Conservation (phyloP, 2,113 vertebrate species). For the Alethe castanea region DNA sequence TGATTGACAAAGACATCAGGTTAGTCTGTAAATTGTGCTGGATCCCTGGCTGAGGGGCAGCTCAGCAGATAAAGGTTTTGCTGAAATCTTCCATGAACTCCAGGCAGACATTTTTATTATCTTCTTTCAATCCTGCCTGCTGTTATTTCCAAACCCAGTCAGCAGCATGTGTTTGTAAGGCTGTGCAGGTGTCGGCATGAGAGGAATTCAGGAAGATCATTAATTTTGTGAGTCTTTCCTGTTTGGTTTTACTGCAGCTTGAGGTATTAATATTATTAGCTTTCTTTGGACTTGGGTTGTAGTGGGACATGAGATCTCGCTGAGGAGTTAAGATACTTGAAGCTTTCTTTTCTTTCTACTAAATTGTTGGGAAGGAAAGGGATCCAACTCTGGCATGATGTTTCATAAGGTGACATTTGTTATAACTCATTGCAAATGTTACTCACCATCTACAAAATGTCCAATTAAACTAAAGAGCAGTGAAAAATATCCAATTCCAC, state of each 20-base stretch:
- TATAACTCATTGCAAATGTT: conserved; percentile 47
- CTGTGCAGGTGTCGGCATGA: background rate
- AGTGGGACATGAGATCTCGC: background rate
- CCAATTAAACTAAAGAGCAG: conserved; percentile 40
- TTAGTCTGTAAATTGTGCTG: background rate
- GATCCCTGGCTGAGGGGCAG: background rate
- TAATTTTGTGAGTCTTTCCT: background rate
- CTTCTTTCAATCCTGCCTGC: background rate
- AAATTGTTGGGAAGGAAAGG: background rate
- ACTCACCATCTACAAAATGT: conserved; percentile 31
- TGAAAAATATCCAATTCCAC: conserved; percentile 9
- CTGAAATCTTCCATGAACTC: background rate
- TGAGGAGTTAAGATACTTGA: background rate
- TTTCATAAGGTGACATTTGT: conserved; percentile 48
- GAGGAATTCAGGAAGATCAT: background rate
- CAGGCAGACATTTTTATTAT: background rate
- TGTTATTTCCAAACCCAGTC: background rate
- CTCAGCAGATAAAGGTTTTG: background rate
- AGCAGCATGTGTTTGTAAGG: background rate
- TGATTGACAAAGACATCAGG: background rate
- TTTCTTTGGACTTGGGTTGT: background rate
- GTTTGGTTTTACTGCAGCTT: background rate
- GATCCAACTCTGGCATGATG: background rate
- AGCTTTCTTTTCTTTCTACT: background rate
- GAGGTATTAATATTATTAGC: background rate